Evolutionary conservation across 2,888 invertebrate species (phyloP).

Genomic region (Patella depressa): DNA sequence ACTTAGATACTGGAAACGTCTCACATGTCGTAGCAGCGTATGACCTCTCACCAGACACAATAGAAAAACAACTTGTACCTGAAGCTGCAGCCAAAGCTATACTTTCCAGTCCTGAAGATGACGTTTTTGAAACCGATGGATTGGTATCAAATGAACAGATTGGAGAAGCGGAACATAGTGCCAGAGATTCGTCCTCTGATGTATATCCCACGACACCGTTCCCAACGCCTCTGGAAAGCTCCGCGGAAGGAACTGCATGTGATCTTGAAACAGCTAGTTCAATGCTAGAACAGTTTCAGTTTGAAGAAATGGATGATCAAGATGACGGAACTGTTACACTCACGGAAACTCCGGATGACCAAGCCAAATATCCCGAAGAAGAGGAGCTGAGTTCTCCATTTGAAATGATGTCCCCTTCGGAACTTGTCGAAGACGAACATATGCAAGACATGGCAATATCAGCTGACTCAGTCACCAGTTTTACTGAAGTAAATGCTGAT

Average conservation of each 20-base stretch:
- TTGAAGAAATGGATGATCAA: conserved; percentile 35
- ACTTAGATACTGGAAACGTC: conserved; percentile 75
- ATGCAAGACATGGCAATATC: conserved; percentile 32
- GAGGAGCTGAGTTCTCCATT: conserved; percentile 61
- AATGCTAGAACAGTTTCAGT: conserved; percentile 49
- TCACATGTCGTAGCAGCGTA: conserved; percentile 68
- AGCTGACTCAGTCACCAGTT: background rate
- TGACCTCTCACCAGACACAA: conserved; percentile 68
- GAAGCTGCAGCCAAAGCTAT: conserved; percentile 68
- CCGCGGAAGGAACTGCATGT: conserved; percentile 38
- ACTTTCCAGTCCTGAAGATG: conserved; percentile 71
- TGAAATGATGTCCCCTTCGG: conserved; percentile 63
- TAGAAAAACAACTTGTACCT: conserved; percentile 76
- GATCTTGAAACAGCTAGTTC: conserved; percentile 52
- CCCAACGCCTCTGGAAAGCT: conserved; percentile 55
- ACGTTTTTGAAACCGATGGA: conserved; percentile 70
- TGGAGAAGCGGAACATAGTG: conserved; percentile 36
- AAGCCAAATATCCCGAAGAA: conserved; percentile 25
- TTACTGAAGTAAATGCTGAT: background rate
- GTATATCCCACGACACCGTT: conserved; percentile 55
- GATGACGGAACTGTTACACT: conserved; percentile 14
- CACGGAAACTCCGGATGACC: background rate
- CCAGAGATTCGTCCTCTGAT: conserved; percentile 41
- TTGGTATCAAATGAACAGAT: conserved; percentile 45
- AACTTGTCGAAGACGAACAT: conserved; percentile 38